Conservation (phyloP, 2,797 vertebrate genomes). For the Serranus cabrilla region DNA sequence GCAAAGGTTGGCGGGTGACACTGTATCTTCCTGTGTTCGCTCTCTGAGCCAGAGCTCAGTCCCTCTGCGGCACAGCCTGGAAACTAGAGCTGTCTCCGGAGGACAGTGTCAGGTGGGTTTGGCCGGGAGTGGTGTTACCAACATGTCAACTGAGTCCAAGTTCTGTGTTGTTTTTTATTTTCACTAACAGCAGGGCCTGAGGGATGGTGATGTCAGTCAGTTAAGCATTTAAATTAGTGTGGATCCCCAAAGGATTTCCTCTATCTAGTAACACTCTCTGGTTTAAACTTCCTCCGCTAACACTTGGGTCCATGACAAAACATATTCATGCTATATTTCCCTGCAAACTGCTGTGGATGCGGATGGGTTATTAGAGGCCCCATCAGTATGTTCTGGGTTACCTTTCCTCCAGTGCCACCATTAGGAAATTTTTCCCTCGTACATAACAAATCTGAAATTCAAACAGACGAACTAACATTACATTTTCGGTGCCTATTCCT, state of each 20-base stretch:
- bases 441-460: too few species aligned
- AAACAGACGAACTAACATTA: too few species aligned
- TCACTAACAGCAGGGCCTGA: neutral
- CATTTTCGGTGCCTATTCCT: too few species aligned
- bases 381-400: too few species aligned
- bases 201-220: neutral
- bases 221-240: neutral
- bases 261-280: neutral
- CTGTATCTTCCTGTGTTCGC: constrained; percentile 11
- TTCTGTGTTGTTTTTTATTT: constrained; percentile 10
- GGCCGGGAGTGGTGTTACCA: constrained; percentile 1
- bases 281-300: neutral
- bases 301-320: too few species aligned
- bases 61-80: constrained; percentile 18
- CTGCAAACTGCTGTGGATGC: neutral
- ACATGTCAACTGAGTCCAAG: neutral
- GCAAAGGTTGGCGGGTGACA: constrained; percentile 6
- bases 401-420: too few species aligned
- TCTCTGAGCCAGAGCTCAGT: neutral
- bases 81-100: constrained; percentile 41
- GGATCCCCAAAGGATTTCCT: neutral
- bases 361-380: too few species aligned
- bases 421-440: too few species aligned
- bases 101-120: constrained; percentile 21
- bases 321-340: neutral